Evolutionary conservation across 2,888 invertebrate species (phyloP).

Genomic region (Kuschelorhynchus macadamiae): DNA sequence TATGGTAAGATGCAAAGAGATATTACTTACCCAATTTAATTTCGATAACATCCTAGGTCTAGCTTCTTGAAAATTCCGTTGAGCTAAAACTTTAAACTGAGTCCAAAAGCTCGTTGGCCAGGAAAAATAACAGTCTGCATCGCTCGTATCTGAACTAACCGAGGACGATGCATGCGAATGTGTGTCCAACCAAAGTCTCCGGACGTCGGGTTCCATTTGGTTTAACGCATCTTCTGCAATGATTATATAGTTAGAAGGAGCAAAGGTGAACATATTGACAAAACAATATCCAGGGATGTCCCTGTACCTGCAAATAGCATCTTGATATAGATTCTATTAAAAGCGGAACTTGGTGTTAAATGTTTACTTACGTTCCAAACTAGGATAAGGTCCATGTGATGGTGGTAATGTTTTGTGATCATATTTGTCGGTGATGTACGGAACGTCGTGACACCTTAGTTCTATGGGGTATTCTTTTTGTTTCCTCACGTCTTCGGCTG

Average conservation of each 20-base stretch:
- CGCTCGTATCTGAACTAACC: constrained; percentile 74
- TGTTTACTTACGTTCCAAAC: constrained; percentile 64
- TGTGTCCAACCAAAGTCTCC: constrained; percentile 79
- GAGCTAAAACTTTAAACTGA: constrained; percentile 82
- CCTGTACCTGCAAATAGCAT: too few species aligned
- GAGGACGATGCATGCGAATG: constrained; percentile 79
- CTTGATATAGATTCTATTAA: too few species aligned
- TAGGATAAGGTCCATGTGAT: constrained; percentile 63
- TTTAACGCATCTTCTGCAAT: constrained; percentile 69
- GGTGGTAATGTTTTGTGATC: constrained; percentile 61
- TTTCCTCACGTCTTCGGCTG: constrained; percentile 75
- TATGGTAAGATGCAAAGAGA: too few species aligned
- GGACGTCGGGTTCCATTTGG: constrained; percentile 74
- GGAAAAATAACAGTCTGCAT: constrained; percentile 75
- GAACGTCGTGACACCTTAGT: constrained; percentile 67
- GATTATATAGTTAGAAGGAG: not conserved
- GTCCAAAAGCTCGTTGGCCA: constrained; percentile 85
- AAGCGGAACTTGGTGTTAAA: too few species aligned
- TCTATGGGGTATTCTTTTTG: constrained; percentile 74
- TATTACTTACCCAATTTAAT: constrained; percentile 75
- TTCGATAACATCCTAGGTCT: constrained; percentile 82
- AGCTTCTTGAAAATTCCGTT: constrained; percentile 83
- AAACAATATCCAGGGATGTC: too few species aligned
- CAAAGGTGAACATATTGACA: too few species aligned
- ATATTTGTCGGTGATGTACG: constrained; percentile 65